Conservation (phyloP, 2,113 vertebrate genomes). For the Thinocorus orbignyianus region DNA sequence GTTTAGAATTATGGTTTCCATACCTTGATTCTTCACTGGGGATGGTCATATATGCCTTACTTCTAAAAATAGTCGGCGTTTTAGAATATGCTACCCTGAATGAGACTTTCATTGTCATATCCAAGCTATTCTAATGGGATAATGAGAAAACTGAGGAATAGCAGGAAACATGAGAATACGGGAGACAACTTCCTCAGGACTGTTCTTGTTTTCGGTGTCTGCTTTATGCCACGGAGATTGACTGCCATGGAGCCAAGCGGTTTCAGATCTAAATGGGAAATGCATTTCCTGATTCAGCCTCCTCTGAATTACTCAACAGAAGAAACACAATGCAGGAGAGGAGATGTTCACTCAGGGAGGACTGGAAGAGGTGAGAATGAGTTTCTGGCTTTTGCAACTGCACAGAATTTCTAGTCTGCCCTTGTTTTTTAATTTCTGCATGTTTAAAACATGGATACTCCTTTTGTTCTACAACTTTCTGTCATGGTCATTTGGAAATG, state of each 20-base stretch:
- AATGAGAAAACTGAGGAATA: neutral
- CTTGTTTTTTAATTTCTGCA: neutral
- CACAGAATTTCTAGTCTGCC: neutral
- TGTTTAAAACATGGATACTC: neutral
- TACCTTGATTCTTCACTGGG: neutral
- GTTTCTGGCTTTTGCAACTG: constrained; percentile 3
- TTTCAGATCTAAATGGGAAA: constrained; percentile 17
- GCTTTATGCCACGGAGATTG: neutral
- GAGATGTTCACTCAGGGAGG: neutral
- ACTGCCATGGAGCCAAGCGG: neutral
- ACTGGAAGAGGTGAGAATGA: neutral
- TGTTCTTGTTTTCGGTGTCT: neutral
- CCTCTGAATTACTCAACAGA: neutral
- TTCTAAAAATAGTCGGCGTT: neutral
- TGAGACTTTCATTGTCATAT: neutral
- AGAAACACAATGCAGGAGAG: neutral
- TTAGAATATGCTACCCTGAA: neutral
- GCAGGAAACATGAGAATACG: neutral
- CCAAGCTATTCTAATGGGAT: neutral
- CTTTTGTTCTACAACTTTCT: neutral
- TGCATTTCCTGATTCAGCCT: neutral
- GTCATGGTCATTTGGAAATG: neutral
- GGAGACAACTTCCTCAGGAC: neutral
- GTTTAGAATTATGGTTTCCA: neutral
- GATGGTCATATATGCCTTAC: neutral